Conservation (phyloP, 2,797 vertebrate species). For the Chloroceryle amazona region DNA sequence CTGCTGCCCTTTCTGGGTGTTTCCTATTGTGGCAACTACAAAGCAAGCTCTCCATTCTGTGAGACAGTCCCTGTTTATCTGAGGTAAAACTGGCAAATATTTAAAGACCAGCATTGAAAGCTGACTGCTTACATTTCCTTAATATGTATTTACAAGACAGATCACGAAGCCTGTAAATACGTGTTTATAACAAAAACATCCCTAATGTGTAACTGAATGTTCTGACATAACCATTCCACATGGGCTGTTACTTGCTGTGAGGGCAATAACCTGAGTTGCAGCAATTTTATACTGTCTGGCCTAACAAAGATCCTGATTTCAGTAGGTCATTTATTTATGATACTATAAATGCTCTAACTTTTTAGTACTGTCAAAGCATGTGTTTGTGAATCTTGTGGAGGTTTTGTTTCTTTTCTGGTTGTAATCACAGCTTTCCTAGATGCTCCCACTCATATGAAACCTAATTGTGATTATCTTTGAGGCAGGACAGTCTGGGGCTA, state of each 20-base stretch:
- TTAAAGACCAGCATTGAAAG: background rate
- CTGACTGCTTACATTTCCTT: constrained; percentile 11
- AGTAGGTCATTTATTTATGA: constrained; percentile 25
- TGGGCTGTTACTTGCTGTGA: constrained; percentile 32
- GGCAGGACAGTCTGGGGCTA: background rate
- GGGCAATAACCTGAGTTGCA: background rate
- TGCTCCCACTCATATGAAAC: background rate
- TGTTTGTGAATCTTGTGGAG: background rate
- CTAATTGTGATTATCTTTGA: background rate
- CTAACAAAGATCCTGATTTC: constrained; percentile 22
- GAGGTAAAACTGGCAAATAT: background rate
- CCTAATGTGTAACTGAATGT: constrained; percentile 40
- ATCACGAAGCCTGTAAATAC: constrained; percentile 50
- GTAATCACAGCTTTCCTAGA: background rate
- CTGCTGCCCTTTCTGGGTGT: background rate
- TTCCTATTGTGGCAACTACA: background rate
- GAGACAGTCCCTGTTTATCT: background rate
- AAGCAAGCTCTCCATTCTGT: background rate
- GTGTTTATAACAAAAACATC: constrained; percentile 45
- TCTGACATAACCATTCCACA: constrained; percentile 26
- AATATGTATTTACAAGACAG: constrained; percentile 58
- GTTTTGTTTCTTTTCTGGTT: constrained; percentile 8
- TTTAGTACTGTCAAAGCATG: background rate
- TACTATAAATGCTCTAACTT: background rate
- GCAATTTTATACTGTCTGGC: constrained; percentile 16